Evolutionary conservation across 92 coral and sea anemone species (phyloP).

Genomic region (Montipora capitata): DNA sequence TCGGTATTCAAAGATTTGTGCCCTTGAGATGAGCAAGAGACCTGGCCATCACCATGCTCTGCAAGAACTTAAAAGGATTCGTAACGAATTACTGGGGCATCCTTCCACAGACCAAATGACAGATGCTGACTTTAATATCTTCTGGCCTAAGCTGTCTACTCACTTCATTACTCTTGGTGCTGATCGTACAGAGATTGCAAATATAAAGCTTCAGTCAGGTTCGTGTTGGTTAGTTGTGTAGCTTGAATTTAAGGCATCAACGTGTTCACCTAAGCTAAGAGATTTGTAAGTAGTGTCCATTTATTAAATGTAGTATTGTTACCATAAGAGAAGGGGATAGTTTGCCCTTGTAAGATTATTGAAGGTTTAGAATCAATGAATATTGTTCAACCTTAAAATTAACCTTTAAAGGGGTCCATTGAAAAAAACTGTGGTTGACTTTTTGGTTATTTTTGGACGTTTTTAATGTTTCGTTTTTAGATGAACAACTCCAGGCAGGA

Average conservation of each 20-base stretch:
- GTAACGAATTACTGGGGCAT: constrained; percentile 85
- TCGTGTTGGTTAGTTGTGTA: background rate
- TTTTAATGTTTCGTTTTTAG: constrained; percentile 18
- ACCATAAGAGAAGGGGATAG: too few relatives aligned
- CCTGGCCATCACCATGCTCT: constrained; percentile 72
- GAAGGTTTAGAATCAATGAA: too few relatives aligned
- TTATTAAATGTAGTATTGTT: too few relatives aligned
- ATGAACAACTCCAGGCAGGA: constrained; percentile 62
- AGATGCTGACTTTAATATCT: constrained; percentile 67
- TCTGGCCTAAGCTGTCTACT: constrained; percentile 65
- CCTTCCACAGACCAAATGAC: constrained; percentile 71
- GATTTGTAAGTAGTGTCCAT: too few relatives aligned
- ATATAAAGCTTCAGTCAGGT: constrained; percentile 52
- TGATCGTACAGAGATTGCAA: constrained; percentile 66
- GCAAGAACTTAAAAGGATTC: constrained; percentile 60
- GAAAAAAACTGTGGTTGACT: too few relatives aligned
- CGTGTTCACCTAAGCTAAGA: too few relatives aligned
- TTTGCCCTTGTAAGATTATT: too few relatives aligned
- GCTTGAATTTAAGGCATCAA: too few relatives aligned
- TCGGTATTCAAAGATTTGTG: constrained; percentile 71
- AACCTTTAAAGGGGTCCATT: too few relatives aligned
- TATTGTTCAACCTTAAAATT: too few relatives aligned
- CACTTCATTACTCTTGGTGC: constrained; percentile 79
- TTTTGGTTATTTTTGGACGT: too few relatives aligned
- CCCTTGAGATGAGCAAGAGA: constrained; percentile 55